Percentiles rank a stretch among this genome's conserved stretches.
Evolutionary conservation across 2,113 vertebrate genomes (phyloP).

Genomic region (Hippocampus zosterae): DNA sequence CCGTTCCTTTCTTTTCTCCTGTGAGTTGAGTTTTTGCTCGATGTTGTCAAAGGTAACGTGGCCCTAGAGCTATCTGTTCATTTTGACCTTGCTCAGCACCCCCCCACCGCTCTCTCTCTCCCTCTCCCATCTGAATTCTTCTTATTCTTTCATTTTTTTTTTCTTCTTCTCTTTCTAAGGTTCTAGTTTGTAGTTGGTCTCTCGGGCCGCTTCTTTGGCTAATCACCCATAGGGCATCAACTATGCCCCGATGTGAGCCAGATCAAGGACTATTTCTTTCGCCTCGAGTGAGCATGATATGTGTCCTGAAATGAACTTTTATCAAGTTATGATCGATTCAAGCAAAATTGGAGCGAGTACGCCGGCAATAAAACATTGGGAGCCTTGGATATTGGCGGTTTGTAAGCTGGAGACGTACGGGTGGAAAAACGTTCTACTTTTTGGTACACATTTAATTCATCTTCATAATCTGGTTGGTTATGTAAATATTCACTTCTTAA

Average conservation of each 20-base stretch:
- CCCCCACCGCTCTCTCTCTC: conserved; percentile 27
- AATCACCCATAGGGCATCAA: conserved; percentile 38
- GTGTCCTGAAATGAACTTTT: background rate
- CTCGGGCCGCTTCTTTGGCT: conserved; percentile 23
- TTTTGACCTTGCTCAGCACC: conserved; percentile 51
- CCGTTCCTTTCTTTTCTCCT: conserved; percentile 18
- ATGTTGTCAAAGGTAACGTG: conserved; percentile 31
- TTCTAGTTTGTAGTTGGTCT: conserved; percentile 45
- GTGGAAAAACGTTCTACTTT: background rate
- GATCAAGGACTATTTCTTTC: conserved; percentile 33
- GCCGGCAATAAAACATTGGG: background rate
- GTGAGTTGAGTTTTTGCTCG: conserved; percentile 35
- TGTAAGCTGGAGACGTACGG: background rate
- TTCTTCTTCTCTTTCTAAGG: conserved; percentile 30
- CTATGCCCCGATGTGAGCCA: conserved; percentile 55
- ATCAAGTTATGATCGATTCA: background rate
- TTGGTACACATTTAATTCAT: conserved; percentile 17
- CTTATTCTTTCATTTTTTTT: conserved; percentile 17
- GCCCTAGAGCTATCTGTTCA: conserved; percentile 45
- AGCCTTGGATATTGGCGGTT: background rate
- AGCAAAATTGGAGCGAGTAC: background rate
- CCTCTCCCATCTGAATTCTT: conserved; percentile 15
- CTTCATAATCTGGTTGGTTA: conserved; percentile 9
- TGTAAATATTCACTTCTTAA: conserved; percentile 2
- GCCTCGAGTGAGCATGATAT: background rate